phyloP scores from a whole-genome alignment of 2,888 invertebrate species.

The Dione vanillae region DNA sequence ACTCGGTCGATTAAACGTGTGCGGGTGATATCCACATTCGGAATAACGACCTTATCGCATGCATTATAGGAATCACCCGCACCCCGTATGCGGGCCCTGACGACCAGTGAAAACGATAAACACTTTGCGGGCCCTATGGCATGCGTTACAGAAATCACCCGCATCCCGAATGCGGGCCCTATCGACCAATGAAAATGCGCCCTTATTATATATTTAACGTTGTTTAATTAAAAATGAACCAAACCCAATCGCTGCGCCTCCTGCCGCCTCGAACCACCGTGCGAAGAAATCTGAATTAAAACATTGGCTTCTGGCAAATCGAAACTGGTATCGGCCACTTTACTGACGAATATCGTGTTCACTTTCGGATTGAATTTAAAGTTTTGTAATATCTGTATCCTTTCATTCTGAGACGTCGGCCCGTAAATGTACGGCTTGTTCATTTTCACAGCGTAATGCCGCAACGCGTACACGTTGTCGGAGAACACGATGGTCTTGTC shows the following conservation, averaged over 20 bases:
- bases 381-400: conserved; percentile 99
- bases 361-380: conserved; percentile 99
- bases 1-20: too few species aligned
- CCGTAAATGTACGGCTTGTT: conserved; percentile 99
- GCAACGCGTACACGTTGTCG: conserved; percentile 99
- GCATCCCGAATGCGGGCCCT: too few species aligned
- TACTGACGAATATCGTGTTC: conserved; percentile 99
- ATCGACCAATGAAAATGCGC: too few species aligned
- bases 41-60: too few species aligned
- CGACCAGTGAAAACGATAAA: too few species aligned
- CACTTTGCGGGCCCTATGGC: too few species aligned
- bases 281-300: conserved; percentile 98
- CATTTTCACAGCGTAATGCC: conserved; percentile 98
- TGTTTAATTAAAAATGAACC: not conserved
- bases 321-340: conserved; percentile 99
- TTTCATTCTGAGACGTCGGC: conserved; percentile 96
- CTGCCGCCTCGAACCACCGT: conserved; percentile 98
- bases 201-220: too few species aligned
- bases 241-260: conserved; percentile 98
- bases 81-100: too few species aligned
- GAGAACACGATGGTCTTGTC: conserved; percentile 99
- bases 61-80: too few species aligned
- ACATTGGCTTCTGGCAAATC: conserved; percentile 99
- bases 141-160: too few species aligned
- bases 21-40: too few species aligned